Conservation (phyloP, 2,113 vertebrate species). For the Turdus rufiventris region DNA sequence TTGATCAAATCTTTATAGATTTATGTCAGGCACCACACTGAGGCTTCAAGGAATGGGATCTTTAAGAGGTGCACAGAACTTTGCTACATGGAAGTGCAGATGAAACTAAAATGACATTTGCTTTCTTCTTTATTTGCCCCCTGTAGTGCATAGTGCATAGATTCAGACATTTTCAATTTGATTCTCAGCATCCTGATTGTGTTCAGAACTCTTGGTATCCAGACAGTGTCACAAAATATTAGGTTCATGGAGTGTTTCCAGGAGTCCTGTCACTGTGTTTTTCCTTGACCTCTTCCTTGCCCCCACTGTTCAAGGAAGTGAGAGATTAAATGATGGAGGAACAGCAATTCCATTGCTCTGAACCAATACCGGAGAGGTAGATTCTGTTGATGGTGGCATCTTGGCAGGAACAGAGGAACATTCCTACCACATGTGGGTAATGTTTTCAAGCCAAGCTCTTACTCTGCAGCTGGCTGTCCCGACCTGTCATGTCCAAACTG, state of each 20-base stretch:
- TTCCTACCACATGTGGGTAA: background rate
- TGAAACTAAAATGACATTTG: background rate
- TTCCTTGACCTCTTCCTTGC: background rate
- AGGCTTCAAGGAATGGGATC: background rate
- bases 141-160: background rate
- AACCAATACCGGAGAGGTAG: background rate
- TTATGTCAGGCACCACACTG: background rate
- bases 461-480: background rate
- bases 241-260: background rate
- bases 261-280: background rate
- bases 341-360: background rate
- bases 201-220: background rate
- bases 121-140: conserved; percentile 3
- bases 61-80: background rate
- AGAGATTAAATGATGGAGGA: background rate
- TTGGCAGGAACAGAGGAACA: background rate
- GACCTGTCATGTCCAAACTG: background rate
- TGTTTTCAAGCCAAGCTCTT: conserved; percentile 1
- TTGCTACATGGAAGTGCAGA: background rate
- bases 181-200: background rate
- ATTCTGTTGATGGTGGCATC: background rate
- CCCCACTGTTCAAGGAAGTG: fast-evolving
- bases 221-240: background rate
- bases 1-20: background rate
- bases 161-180: background rate